A percentile compares a stretch with the other conserved stretches of the same genome.
Conservation (phyloP, 2,797 vertebrate genomes). For the Macrochelys suwanniensis region DNA sequence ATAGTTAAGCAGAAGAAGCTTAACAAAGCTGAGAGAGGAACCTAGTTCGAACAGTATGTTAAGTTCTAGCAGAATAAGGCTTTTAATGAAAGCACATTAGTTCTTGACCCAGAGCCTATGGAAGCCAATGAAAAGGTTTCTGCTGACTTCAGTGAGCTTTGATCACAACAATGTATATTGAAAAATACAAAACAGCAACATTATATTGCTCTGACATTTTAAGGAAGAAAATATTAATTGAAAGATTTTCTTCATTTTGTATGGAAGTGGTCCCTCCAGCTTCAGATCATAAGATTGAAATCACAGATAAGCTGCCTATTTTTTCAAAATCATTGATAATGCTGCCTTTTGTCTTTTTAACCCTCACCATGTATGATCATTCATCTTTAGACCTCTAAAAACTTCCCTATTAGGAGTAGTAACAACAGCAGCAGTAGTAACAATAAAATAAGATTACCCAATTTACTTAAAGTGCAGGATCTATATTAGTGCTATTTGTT, state of each 20-base stretch:
- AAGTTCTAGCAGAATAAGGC: neutral
- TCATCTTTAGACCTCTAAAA: neutral
- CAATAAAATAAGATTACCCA: neutral
- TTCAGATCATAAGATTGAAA: neutral
- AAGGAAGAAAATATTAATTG: neutral
- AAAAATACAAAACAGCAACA: neutral
- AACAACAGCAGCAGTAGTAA: neutral
- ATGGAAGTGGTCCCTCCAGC: neutral
- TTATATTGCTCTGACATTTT: fast-evolving
- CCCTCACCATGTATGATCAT: fast-evolving
- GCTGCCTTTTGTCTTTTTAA: neutral
- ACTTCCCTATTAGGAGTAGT: neutral
- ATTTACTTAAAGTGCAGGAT: neutral
- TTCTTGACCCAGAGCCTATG: neutral
- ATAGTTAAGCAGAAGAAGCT: neutral
- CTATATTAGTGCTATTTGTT: neutral
- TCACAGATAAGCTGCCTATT: neutral
- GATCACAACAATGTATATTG: neutral
- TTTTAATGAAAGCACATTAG: neutral
- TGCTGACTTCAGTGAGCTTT: neutral
- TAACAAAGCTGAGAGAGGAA: neutral
- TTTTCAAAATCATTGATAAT: neutral
- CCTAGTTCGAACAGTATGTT: neutral
- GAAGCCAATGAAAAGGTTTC: neutral
- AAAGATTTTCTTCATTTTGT: neutral